These are phyloP conservation scores for Morus bassanus DNA, from an alignment of 2,797 vertebrate genomes.

Conservation along the genomic window DNA sequence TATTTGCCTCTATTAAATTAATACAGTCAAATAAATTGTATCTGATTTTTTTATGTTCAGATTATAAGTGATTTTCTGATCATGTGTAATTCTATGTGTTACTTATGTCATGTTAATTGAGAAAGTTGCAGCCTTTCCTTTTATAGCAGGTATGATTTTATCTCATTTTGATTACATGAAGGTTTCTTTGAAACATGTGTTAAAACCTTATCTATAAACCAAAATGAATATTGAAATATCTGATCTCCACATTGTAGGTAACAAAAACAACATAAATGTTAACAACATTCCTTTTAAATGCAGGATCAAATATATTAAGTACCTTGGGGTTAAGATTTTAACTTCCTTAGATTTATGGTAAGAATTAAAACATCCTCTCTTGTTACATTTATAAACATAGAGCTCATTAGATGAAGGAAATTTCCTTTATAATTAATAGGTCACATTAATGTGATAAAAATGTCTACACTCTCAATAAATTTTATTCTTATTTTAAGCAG, in stretches of 20 bases:
- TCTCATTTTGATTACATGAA: neutral
- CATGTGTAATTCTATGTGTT: neutral
- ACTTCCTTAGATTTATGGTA: conserved; percentile 68
- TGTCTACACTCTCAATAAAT: conserved; percentile 45
- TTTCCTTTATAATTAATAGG: conserved; percentile 76
- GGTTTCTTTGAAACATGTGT: neutral
- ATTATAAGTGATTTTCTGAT: neutral
- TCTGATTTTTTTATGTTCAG: neutral
- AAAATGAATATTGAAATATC: conserved; percentile 47
- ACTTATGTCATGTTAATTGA: neutral
- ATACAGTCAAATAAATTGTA: neutral
- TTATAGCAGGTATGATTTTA: neutral
- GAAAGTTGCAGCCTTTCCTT: neutral
- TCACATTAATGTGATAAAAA: conserved; percentile 72
- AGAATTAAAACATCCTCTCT: conserved; percentile 56
- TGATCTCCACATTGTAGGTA: conserved; percentile 39
- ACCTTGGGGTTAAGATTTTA: conserved; percentile 66
- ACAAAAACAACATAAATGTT: conserved; percentile 58
- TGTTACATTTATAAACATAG: conserved; percentile 67
- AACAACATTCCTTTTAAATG: conserved; percentile 31
- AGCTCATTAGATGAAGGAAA: conserved; percentile 72
- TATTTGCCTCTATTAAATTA: neutral
- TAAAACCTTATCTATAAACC: conserved; percentile 24
- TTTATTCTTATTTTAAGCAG: conserved; percentile 68
- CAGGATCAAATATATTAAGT: conserved; percentile 63